Percentiles rank a stretch among this genome's conserved stretches.
phyloP scores from a whole-genome alignment of 2,113 vertebrate species.

The Mola mola region DNA sequence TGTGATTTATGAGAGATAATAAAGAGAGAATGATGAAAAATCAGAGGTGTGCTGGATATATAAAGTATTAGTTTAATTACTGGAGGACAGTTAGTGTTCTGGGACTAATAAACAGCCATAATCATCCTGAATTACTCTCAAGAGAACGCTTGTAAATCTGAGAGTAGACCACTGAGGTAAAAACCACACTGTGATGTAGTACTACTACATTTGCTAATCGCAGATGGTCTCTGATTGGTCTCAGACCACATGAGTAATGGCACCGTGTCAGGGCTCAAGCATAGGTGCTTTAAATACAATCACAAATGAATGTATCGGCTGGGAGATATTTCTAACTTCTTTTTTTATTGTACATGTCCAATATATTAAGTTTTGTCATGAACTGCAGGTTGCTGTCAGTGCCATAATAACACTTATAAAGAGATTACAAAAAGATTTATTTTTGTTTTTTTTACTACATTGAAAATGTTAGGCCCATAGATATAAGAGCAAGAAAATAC shows the following conservation, averaged over 20 bases:
- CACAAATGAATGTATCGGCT: slow-evolving; percentile 44
- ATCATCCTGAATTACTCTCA: slow-evolving; percentile 52
- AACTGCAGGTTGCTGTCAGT: no score
- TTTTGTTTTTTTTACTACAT: no score
- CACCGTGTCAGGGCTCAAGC: slow-evolving; percentile 9
- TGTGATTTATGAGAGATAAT: slow-evolving; percentile 30
- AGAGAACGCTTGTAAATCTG: slow-evolving; percentile 54
- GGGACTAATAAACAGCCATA: slow-evolving; percentile 57
- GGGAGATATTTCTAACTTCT: slow-evolving; percentile 30
- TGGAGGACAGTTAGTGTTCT: slow-evolving; percentile 24
- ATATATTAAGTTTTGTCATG: no score
- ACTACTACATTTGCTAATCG: slow-evolving; percentile 33
- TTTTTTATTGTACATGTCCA: no score
- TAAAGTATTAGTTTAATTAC: slow-evolving; percentile 48
- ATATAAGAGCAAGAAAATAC: no score
- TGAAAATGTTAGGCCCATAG: no score
- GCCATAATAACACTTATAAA: no score
- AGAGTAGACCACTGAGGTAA: slow-evolving; percentile 23
- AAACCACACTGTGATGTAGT: slow-evolving; percentile 10
- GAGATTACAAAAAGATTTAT: no score
- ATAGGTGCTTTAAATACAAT: slow-evolving; percentile 39
- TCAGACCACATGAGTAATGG: slow-evolving; percentile 49
- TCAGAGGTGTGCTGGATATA: slow-evolving; percentile 28
- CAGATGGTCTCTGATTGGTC: slow-evolving; percentile 44
- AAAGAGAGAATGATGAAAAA: slow-evolving; percentile 33